Evolutionary conservation across 2,888 invertebrate genomes (phyloP).

Genomic region (Lepidochrysops patricia): DNA sequence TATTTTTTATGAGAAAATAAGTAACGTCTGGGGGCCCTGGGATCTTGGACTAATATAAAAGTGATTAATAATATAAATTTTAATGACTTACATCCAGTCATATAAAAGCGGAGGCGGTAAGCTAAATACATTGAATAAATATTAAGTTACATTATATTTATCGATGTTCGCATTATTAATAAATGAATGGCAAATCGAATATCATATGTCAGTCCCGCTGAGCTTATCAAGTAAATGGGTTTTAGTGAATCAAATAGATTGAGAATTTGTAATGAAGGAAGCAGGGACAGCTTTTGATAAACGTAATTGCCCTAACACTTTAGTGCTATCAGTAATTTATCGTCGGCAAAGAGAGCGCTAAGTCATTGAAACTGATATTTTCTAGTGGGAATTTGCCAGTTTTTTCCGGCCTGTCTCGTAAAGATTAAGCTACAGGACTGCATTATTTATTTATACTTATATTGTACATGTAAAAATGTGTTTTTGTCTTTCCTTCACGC

Average conservation of each 20-base stretch:
- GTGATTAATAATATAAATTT: too few species aligned
- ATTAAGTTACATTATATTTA: not conserved
- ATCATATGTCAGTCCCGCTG: conserved; percentile 6
- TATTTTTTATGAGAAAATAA: too few species aligned
- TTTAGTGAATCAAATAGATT: conserved; percentile 14
- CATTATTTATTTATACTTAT: too few species aligned
- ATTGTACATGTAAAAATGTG: not conserved
- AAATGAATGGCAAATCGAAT: conserved; percentile 12
- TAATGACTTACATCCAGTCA: too few species aligned
- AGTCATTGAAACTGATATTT: conserved; percentile 4
- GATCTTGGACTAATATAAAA: too few species aligned
- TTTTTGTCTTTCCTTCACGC: too few species aligned
- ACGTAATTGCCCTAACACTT: conserved; percentile 12
- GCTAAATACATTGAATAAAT: too few species aligned
- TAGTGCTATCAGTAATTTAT: conserved; percentile 12
- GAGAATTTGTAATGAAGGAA: conserved; percentile 12
- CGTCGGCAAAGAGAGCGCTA: conserved; percentile 10
- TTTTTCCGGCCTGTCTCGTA: not conserved
- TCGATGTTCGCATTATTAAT: conserved; percentile 1
- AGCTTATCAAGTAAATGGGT: conserved; percentile 12
- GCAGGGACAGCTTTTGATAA: conserved; percentile 12
- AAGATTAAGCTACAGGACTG: not conserved
- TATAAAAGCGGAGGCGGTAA: not conserved
- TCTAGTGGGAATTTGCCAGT: conserved; percentile 1
- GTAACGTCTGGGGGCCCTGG: too few species aligned